These are phyloP conservation scores for Ochotona curzoniae DNA, from an alignment of 2,113 vertebrate species.

Conservation along the genomic window DNA sequence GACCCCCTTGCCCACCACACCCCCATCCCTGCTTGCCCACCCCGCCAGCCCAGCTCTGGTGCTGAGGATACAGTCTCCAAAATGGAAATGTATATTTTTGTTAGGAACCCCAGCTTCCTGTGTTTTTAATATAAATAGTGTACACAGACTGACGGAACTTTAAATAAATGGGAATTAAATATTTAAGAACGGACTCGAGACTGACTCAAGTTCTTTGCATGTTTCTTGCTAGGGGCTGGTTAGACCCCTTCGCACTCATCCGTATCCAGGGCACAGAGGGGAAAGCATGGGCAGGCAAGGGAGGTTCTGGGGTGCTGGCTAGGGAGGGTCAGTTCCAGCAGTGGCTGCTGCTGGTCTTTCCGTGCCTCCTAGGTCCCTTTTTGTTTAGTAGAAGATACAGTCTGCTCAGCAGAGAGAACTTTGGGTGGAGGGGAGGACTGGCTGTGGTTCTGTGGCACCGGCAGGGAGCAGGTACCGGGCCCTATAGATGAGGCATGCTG, in stretches of 20 bases:
- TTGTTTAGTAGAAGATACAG: too few relatives aligned
- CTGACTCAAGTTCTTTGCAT: background rate
- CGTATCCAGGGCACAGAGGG: background rate
- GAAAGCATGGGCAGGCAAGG: background rate
- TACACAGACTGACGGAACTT: constrained; percentile 85
- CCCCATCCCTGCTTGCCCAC: background rate
- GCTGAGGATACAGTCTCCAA: constrained; percentile 79
- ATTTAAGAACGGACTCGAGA: constrained; percentile 84
- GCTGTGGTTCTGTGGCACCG: too few relatives aligned
- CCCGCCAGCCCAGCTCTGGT: background rate
- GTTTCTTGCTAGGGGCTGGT: background rate
- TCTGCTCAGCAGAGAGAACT: too few relatives aligned
- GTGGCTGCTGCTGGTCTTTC: background rate
- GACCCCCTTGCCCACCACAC: background rate
- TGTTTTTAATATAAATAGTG: constrained; percentile 90
- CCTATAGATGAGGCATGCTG: too few relatives aligned
- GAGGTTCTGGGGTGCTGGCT: background rate
- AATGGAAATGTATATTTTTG: constrained; percentile 91
- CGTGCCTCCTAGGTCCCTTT: background rate
- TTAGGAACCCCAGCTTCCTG: constrained; percentile 87
- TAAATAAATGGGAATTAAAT: constrained; percentile 88
- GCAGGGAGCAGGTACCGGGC: too few relatives aligned
- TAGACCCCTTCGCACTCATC: background rate
- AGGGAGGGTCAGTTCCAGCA: background rate
- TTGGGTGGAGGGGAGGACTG: too few relatives aligned